These are phyloP conservation scores for Andrena trimmerana DNA, from an alignment of 2,888 invertebrate species.

Conservation along the genomic window DNA sequence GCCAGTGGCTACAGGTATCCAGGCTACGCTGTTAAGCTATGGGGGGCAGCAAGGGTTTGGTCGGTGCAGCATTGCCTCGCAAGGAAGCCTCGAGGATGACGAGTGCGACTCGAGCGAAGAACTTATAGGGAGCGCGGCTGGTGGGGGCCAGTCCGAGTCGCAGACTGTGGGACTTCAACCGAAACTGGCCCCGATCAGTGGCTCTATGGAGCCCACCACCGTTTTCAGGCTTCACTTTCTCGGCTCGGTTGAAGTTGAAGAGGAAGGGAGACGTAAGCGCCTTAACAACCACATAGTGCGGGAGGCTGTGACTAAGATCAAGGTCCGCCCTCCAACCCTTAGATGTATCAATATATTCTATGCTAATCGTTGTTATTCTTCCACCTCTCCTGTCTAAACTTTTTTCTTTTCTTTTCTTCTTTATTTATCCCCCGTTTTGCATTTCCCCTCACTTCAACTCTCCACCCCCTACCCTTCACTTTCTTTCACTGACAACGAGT, in stretches of 20 bases:
- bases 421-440: conserved; percentile 1
- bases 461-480: conserved; percentile 3
- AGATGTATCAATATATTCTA: conserved; percentile 59
- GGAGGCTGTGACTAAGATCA: conserved; percentile 94
- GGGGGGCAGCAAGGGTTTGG: conserved; percentile 82
- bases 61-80: conserved; percentile 83
- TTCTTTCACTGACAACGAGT: conserved; percentile 57
- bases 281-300: conserved; percentile 96
- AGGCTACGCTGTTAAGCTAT: conserved; percentile 83
- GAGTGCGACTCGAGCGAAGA: conserved; percentile 85
- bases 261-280: conserved; percentile 91
- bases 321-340: conserved; percentile 87
- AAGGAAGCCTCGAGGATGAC: conserved; percentile 84
- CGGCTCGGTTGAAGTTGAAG: conserved; percentile 94
- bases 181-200: conserved; percentile 81
- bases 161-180: conserved; percentile 77
- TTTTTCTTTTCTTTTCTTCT: conserved; percentile 10
- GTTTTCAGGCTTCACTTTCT: conserved; percentile 94
- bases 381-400: conserved; percentile 11
- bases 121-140: conserved; percentile 82
- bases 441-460: not conserved
- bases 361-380: conserved; percentile 50
- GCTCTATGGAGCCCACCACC: conserved; percentile 85
- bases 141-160: conserved; percentile 79
- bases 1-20: conserved; percentile 78